Base-by-base conservation (phyloP, 2,113 vertebrate genomes). In the Passer montanus region DNA sequence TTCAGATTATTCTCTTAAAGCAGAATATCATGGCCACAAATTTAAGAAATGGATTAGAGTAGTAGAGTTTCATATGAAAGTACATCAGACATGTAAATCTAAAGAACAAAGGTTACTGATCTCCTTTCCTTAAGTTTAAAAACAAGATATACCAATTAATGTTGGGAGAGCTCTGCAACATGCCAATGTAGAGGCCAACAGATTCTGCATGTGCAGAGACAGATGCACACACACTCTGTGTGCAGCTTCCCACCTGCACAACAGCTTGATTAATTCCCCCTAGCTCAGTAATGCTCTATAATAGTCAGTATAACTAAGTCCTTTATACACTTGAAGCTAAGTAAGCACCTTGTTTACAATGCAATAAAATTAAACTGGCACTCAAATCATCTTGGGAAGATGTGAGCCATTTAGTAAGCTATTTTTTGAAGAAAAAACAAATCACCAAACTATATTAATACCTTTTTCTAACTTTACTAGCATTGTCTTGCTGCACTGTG, bases 201-300 rank as follows among this genome's bases (percentile, higher is more conserved):
- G 4, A 4, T 7, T 16, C 18, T 46, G n/a, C 27, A 15, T 23
- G 21, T 19, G 33, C 16, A 81, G 62, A 84, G 30, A 60, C 59
- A 52, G 35, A 53, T 4, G 22, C 1, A 1, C 0, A 2, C 22
- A 43, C 15, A 30, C 13, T 19, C 17, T 9, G 22, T 7, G 14
- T 12, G 13, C 31, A 52, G 28, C 47, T 55, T 72, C 79, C 78
- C 74, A 82, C 52, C 82, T 59, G 81, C 55, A 66, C 76, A 84
- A n/a, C 59, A 84, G 46, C 59, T 66, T 87, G 53, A 92, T 35
- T 47, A 72, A 82, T 18, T 44, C 44, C 30, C 33, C 19, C 28
- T 16, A 47, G 41, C 5, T 88, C 72, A 76, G 41, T 22, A 83
- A 64, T n/a, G 49, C 23, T 35, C 76, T 20, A 1, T 20, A 35